Conservation (phyloP, 2,888 invertebrate species). For the Oasisia sp. region DNA sequence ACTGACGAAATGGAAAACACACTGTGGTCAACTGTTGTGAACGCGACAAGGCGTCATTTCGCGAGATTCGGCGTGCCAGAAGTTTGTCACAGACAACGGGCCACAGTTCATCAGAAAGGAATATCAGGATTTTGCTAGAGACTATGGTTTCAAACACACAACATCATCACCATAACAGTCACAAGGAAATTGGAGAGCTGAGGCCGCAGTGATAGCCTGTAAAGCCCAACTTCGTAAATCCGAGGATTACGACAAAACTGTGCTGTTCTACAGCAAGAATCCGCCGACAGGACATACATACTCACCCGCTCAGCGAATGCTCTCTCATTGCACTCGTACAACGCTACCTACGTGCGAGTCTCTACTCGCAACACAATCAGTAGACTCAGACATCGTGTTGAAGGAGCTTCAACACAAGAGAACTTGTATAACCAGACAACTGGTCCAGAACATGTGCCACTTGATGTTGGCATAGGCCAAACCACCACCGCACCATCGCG, state of each 20-base stretch:
- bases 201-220: background rate
- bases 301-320: slow-evolving; percentile 26
- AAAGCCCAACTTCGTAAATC: background rate
- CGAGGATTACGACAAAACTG: too few species aligned
- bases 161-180: slow-evolving; percentile 25
- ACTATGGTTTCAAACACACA: slow-evolving; percentile 25
- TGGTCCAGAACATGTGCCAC: background rate
- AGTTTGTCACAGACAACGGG: background rate
- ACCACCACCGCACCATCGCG: too few species aligned
- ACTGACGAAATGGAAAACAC: too few species aligned
- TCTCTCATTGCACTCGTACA: slow-evolving; percentile 24
- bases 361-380: background rate
- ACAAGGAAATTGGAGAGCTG: slow-evolving; percentile 27
- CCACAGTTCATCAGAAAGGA: background rate
- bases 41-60: slow-evolving; percentile 24
- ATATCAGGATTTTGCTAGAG: slow-evolving; percentile 3
- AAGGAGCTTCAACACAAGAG: background rate
- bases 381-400: background rate
- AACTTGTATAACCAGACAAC: slow-evolving; percentile 1
- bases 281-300: slow-evolving; percentile 26
- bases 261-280: slow-evolving; percentile 28
- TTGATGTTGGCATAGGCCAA: background rate
- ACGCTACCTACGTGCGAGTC: too few species aligned
- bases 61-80: slow-evolving; percentile 19
- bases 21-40: too few species aligned